Evolutionary conservation across 2,797 vertebrate genomes (phyloP), one percentile per base, ranked within the genome.

Genomic region (Tapera naevia): DNA sequence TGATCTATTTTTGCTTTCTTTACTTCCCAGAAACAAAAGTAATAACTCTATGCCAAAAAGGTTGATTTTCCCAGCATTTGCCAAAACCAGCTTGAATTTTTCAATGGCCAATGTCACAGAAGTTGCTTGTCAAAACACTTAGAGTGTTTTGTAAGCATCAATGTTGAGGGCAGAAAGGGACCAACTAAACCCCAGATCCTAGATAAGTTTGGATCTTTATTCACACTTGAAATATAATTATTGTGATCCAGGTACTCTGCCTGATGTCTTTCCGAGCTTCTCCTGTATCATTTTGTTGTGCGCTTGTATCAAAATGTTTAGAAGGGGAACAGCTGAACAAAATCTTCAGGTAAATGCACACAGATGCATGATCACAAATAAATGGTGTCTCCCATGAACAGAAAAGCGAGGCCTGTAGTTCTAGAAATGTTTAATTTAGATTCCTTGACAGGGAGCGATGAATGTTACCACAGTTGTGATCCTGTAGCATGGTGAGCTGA

Each of bases 181-280:
- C 16, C 27, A 61, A 15, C 11, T 60, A 43, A 87, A 89, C 37
- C 33, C 43, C 35, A 75, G 43, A 21, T 12, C 19, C 28, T 65
- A 46, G 32, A 24, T 71, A 86, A 86, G 45, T 65, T 58, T 93
- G 84, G n/a, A 64, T 86, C 14, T 10, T 84, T 84, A 79, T 86
- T 70, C 16, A 13, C 3, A 22, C 18, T 62, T 73, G 30, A 46
- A 80, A 82, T 74, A 64, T 89, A 23, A n/a, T 76, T 79, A n/a
- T 61, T 65, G 33, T 89, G 72, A 88, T 91, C 37, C 50, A 93
- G 61, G 69, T 86, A 91, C 45, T 92, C 69, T 72, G 50, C 81
- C 91, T 96, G 84, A 91, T 89, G 81, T 74, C 72, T 80, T 95
- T 95, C 93, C 94, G 94, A 92, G 72, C 74, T 89, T 92, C 51